These are phyloP conservation scores for Bolinopsis microptera DNA, from an alignment of 37 sponge, comb jelly and placozoan genomes.

Conservation along the genomic window DNA sequence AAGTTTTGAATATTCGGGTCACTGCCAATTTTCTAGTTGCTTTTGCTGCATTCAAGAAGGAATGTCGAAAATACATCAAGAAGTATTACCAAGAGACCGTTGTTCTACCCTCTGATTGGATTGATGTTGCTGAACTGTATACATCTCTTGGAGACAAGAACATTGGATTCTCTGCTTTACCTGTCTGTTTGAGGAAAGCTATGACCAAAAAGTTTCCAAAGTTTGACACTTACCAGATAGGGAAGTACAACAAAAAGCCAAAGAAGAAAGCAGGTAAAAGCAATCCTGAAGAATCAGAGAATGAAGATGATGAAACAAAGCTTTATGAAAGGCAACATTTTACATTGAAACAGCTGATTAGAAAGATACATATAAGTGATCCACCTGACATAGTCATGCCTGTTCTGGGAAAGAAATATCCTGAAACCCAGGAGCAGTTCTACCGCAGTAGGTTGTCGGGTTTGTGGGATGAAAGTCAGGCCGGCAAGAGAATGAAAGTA, in stretches of 20 bases:
- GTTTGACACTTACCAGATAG: constrained; percentile 94
- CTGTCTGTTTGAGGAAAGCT: constrained; percentile 87
- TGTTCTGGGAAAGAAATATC: constrained; percentile 90
- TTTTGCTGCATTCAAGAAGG: constrained; percentile 77
- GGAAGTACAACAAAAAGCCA: constrained; percentile 90
- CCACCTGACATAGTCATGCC: constrained; percentile 95
- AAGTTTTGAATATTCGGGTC: constrained; percentile 87
- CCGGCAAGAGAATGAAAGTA: constrained; percentile 97
- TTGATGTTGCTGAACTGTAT: constrained; percentile 99
- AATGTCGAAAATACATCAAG: constrained; percentile 87
- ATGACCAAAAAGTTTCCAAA: constrained; percentile 86
- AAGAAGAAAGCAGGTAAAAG: constrained; percentile 75
- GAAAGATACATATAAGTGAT: constrained; percentile 92
- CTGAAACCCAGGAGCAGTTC: constrained; percentile 87
- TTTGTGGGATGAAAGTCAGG: constrained; percentile 89
- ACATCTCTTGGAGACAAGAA: constrained; percentile 84
- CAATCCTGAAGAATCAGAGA: constrained; percentile 1
- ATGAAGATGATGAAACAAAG: constrained; percentile 53
- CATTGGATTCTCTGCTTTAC: constrained; percentile 85
- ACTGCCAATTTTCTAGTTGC: constrained; percentile 96
- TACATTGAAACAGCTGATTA: constrained; percentile 97
- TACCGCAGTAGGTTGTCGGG: constrained; percentile 85
- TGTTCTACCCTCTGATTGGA: constrained; percentile 98
- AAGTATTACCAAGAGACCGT: constrained; percentile 84
- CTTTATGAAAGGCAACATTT: constrained; percentile 68